Percentiles rank a stretch among this genome's conserved stretches.
phyloP scores from a whole-genome alignment of 1,140 invertebrate genomes.

The Dysdera silvatica region DNA sequence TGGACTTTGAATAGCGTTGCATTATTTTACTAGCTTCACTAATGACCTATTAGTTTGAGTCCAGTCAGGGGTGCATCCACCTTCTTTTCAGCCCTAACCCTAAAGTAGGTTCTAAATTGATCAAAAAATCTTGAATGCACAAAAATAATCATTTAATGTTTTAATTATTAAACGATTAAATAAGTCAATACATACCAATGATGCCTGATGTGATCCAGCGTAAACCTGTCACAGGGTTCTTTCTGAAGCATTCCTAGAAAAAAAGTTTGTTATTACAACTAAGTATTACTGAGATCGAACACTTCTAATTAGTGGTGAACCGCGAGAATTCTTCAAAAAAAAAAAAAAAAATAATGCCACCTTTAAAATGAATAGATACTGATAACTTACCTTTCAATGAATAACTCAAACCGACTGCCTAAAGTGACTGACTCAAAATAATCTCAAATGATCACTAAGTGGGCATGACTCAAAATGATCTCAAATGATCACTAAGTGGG shows the following conservation, averaged over 20 bases:
- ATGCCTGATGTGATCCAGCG: conserved; percentile 67
- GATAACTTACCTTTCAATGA: not conserved
- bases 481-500: not conserved
- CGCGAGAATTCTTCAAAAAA: too few relatives aligned
- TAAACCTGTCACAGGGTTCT: conserved; percentile 64
- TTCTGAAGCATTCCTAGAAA: conserved; percentile 68
- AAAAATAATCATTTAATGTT: not conserved
- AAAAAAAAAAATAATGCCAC: too few relatives aligned
- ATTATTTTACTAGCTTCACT: too few relatives aligned
- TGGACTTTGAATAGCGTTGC: too few relatives aligned
- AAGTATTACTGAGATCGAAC: not conserved
- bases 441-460: not conserved
- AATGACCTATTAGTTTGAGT: too few relatives aligned
- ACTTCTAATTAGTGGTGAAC: too few relatives aligned
- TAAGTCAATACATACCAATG: conserved; percentile 62
- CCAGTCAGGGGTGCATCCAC: too few relatives aligned
- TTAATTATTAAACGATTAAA: not conserved
- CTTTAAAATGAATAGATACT: not conserved
- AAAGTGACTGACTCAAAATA: not conserved
- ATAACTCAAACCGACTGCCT: not conserved
- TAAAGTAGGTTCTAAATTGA: too few relatives aligned
- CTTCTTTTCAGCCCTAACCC: too few relatives aligned
- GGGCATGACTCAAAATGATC: not conserved
- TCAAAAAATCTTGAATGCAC: not conserved
- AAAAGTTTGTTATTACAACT: not conserved